Evolutionary conservation across 2,888 invertebrate species (phyloP).

Genomic region (Drosophila borealis): DNA sequence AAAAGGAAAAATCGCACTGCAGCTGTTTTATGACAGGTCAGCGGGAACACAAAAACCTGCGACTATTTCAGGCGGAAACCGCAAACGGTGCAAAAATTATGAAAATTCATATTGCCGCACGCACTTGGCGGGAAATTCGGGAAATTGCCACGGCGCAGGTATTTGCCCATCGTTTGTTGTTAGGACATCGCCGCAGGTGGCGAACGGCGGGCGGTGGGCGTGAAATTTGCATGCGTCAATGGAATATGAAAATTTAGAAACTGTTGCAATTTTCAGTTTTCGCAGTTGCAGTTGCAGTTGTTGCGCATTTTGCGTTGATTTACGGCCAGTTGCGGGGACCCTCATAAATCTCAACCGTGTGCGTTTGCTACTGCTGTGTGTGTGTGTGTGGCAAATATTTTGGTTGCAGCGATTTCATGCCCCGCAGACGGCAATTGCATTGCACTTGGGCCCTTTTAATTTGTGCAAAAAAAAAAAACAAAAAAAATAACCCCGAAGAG

Average conservation of each 20-base stretch:
- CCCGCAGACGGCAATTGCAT: constrained; percentile 68
- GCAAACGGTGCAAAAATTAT: constrained; percentile 76
- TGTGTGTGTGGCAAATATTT: constrained; percentile 69
- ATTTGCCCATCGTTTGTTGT: constrained; percentile 31
- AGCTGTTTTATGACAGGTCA: constrained; percentile 66
- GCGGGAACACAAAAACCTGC: constrained; percentile 22
- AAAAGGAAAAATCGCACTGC: constrained; percentile 42
- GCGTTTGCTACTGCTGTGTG: constrained; percentile 19
- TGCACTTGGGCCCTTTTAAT: constrained; percentile 50
- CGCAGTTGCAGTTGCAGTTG: constrained; percentile 20
- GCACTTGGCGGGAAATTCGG: constrained; percentile 66
- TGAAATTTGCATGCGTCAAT: constrained; percentile 77
- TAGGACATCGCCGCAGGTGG: constrained; percentile 50
- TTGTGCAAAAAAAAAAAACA: constrained; percentile 32
- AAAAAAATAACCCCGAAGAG: constrained; percentile 24
- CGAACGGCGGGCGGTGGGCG: constrained; percentile 47
- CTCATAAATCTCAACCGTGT: constrained; percentile 58
- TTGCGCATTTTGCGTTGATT: constrained; percentile 56
- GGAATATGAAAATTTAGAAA: constrained; percentile 59
- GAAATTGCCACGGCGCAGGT: constrained; percentile 54
- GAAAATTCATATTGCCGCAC: constrained; percentile 79
- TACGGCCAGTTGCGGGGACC: constrained; percentile 48
- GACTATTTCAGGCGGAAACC: constrained; percentile 52
- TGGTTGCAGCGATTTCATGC: constrained; percentile 78
- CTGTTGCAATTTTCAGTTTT: constrained; percentile 53